Conservation (phyloP, 2,888 invertebrate genomes). For the Folsomia manolachei region DNA sequence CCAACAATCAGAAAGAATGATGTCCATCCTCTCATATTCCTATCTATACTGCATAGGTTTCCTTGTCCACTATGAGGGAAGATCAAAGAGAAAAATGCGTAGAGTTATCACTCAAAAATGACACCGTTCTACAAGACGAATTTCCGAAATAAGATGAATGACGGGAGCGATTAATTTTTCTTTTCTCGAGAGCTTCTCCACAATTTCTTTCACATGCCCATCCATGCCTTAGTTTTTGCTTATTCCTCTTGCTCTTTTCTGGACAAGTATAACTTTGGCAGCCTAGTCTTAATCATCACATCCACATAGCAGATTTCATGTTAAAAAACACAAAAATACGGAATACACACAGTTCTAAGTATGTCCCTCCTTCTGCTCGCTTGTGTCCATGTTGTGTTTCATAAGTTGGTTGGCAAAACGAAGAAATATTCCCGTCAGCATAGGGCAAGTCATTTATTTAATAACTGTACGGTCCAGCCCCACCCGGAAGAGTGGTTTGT, state of each 20-base stretch:
- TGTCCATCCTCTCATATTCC: not conserved
- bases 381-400: too few species aligned
- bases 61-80: conserved; percentile 17
- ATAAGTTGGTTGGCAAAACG: too few species aligned
- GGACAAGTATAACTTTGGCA: not conserved
- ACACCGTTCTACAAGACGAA: conserved; percentile 39
- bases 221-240: conserved; percentile 5
- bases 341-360: too few species aligned
- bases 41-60: not conserved
- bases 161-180: conserved; percentile 51
- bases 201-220: conserved; percentile 39
- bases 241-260: not conserved
- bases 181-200: conserved; percentile 31
- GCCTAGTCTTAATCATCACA: not conserved
- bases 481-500: not conserved
- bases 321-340: too few species aligned
- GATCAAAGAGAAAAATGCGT: conserved; percentile 40
- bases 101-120: conserved; percentile 46
- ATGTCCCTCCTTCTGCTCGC: too few species aligned
- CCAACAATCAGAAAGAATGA: too few species aligned
- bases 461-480: too few species aligned
- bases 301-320: too few species aligned
- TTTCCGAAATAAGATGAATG: conserved; percentile 50
- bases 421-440: too few species aligned
- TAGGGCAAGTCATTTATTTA: too few species aligned